Base-by-base conservation (phyloP, 1,140 invertebrate genomes). In the Acromyrmex charruanus region DNA sequence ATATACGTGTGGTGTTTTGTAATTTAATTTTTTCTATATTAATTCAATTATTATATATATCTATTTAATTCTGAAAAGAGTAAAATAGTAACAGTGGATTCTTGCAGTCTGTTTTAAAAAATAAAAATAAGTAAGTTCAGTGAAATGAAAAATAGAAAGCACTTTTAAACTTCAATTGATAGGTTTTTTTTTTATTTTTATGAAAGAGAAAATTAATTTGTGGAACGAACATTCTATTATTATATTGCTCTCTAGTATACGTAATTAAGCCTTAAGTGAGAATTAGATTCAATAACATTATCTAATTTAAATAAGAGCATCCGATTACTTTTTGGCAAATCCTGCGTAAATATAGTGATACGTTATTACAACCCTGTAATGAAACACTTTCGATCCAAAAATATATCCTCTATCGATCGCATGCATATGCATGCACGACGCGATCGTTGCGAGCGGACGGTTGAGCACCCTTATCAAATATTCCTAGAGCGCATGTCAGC, bases 401-500 rank as follows among this genome's bases (percentile, higher is more conserved):
- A 61, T 55, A 79, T 85, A 85, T 85, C 25, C 68, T 10, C 21
- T 39, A 85, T 77, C 80, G 80, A 72, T 74, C 58, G 55, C 55
- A 84, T 84, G 69, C 80, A 84, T 84, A 75, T 84, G 69, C 80
- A 77, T 85, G 72, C 72, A 44, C 28, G 49, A 25, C n/a, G 51
- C 55, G 88, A 87, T 72, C 75, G 55, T 16, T 28, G 21, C 0
- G 16, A 28, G n/a, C 35, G 74, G 68, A 18, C 16, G 18, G 28
- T 90, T 91, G 90, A 91, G 90, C 88, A 90, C 90, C 90, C 28
- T 74, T 63, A 77, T 49, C 51, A 87, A 77, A 81, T 85, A 85
- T 61, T 28, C 80, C 9, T 35, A 87, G 35, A 18, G 89, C 90
- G 90, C 90, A 91, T 90, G 89, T 81, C 90, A 77, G 65, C 63